These are phyloP conservation scores for Brachionus paranguensis DNA, from an alignment of 1,140 invertebrate species.

Conservation along the genomic window DNA sequence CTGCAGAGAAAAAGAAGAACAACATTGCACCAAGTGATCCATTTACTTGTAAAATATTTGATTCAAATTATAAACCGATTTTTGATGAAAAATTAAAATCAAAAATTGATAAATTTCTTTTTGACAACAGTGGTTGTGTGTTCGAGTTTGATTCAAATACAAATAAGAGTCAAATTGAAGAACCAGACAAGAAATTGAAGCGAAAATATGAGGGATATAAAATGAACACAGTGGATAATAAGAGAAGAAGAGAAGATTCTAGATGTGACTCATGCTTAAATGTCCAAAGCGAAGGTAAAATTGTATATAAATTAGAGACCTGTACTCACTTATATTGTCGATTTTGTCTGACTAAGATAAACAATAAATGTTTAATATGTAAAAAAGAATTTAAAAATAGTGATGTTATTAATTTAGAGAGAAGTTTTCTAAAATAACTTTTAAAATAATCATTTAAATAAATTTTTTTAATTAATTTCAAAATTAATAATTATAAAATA, in stretches of 20 bases:
- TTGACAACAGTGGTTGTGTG: background rate
- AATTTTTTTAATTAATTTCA: background rate
- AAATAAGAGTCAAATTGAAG: background rate
- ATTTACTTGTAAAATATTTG: slow-evolving; percentile 20
- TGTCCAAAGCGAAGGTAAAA: background rate
- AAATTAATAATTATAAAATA: too few relatives aligned
- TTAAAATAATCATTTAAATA: background rate
- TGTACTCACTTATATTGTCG: background rate
- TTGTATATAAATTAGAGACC: background rate
- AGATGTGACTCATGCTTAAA: slow-evolving; percentile 8
- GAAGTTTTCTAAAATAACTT: slow-evolving; percentile 13
- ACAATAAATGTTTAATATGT: slow-evolving; percentile 10
- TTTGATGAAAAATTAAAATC: slow-evolving; percentile 22
- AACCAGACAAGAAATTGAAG: background rate
- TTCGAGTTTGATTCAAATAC: background rate
- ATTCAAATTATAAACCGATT: background rate
- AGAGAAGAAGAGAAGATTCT: background rate
- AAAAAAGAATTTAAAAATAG: slow-evolving; percentile 16
- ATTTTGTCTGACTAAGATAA: background rate
- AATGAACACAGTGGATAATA: background rate
- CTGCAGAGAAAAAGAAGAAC: background rate
- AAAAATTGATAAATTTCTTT: slow-evolving; percentile 38
- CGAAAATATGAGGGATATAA: background rate
- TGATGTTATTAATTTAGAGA: slow-evolving; percentile 7
- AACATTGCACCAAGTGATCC: background rate